A percentile compares a stretch with the other conserved stretches of the same genome.
phyloP scores from a whole-genome alignment of 2,888 invertebrate species.

The Tenthredo livida region DNA sequence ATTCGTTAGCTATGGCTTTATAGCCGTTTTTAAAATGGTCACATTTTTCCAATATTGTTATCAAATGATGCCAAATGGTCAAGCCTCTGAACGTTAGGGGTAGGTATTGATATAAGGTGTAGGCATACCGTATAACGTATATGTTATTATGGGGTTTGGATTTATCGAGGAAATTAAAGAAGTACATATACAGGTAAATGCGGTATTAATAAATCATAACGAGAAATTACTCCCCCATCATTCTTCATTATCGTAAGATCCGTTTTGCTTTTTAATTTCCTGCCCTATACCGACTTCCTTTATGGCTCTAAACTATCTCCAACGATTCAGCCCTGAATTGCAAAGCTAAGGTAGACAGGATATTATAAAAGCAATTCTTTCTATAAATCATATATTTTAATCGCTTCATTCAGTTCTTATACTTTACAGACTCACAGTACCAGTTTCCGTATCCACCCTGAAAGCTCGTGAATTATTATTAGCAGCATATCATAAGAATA shows the following conservation, averaged over 20 bases:
- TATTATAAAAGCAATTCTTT: conserved; percentile 38
- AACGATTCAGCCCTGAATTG: background rate
- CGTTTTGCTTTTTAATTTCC: conserved; percentile 48
- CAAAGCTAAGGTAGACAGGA: conserved; percentile 9
- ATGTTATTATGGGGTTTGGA: background rate
- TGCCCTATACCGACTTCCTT: conserved; percentile 34
- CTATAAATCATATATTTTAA: conserved; percentile 36
- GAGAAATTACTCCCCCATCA: conserved; percentile 32
- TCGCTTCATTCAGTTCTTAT: background rate
- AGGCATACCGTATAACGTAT: too few species aligned
- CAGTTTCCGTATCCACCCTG: background rate
- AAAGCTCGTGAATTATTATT: background rate
- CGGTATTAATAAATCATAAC: conserved; percentile 10
- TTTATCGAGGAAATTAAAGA: conserved; percentile 30
- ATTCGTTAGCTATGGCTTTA: background rate
- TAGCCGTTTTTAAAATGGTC: background rate
- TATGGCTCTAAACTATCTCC: conserved; percentile 35
- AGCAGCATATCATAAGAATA: background rate
- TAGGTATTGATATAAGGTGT: background rate
- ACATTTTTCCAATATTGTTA: background rate
- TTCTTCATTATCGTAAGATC: conserved; percentile 50
- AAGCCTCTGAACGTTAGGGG: too few species aligned
- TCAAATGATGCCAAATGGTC: background rate
- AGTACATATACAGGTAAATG: background rate
- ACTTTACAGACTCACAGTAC: too few species aligned